A percentile compares a stretch with the other conserved stretches of the same genome.
Evolutionary conservation across 2,113 vertebrate genomes (phyloP).

Genomic region (Brachionichthys hirsutus): DNA sequence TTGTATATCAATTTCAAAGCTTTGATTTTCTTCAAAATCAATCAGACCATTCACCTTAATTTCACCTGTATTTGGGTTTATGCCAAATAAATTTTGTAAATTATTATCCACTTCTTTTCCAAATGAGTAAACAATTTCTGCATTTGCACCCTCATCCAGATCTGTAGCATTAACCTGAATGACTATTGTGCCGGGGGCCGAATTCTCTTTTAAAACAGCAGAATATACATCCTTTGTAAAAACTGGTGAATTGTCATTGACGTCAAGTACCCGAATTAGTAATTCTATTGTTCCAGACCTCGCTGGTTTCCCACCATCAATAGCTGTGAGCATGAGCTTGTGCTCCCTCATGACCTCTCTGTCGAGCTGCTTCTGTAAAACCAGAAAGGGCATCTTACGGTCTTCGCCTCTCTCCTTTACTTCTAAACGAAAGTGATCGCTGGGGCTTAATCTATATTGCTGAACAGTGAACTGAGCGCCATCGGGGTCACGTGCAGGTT

Average conservation of each 20-base stretch:
- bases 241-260: slow-evolving; percentile 68
- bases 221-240: slow-evolving; percentile 53
- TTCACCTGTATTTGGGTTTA: slow-evolving; percentile 50
- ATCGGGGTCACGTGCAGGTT: slow-evolving; percentile 61
- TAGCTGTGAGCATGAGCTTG: slow-evolving; percentile 55
- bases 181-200: slow-evolving; percentile 32
- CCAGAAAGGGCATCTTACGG: slow-evolving; percentile 55
- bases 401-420: slow-evolving; percentile 42
- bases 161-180: slow-evolving; percentile 70
- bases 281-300: slow-evolving; percentile 55
- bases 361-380: slow-evolving; percentile 62
- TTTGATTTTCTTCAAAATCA: slow-evolving; percentile 67
- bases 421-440: slow-evolving; percentile 63
- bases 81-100: not conserved
- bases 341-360: slow-evolving; percentile 49
- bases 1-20: slow-evolving; percentile 68
- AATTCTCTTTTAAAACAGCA: slow-evolving; percentile 35
- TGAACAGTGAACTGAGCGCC: slow-evolving; percentile 60
- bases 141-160: slow-evolving; percentile 68
- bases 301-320: slow-evolving; percentile 63
- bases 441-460: slow-evolving; percentile 58
- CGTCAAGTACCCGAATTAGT: slow-evolving; percentile 50
- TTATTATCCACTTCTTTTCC: not conserved
- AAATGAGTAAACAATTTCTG: slow-evolving; percentile 68
- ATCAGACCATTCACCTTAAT: slow-evolving; percentile 60